Conservation (phyloP, 2,113 vertebrate species). For the Diadophis punctatus region DNA sequence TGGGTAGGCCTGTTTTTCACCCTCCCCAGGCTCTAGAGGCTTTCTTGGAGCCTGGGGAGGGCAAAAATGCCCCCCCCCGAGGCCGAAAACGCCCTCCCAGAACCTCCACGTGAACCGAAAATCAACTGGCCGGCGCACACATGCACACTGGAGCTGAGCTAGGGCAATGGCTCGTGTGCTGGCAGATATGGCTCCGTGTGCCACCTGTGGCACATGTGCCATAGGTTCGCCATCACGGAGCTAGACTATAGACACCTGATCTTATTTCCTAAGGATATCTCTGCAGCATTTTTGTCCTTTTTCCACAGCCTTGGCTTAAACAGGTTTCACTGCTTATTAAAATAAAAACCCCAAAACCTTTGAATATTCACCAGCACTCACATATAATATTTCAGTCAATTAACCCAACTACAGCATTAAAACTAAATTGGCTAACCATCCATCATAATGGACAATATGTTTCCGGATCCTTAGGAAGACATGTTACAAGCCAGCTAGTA, state of each 20-base stretch:
- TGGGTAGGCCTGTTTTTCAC: no score
- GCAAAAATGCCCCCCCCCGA: no score
- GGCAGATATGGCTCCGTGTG: no score
- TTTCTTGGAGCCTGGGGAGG: no score
- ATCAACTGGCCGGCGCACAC: no score
- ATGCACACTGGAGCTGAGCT: no score
- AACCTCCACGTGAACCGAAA: no score
- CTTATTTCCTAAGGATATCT: neutral
- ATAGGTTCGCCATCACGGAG: no score
- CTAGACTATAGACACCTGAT: neutral
- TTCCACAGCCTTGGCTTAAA: neutral
- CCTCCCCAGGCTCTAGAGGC: no score
- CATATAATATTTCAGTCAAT: neutral
- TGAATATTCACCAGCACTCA: neutral
- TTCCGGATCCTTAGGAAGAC: neutral
- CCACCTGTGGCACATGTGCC: no score
- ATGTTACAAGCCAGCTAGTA: neutral
- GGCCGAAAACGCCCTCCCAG: no score
- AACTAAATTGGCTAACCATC: neutral
- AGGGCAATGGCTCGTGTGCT: no score
- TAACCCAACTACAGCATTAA: neutral
- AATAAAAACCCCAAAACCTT: neutral
- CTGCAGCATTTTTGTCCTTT: neutral
- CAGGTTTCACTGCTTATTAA: neutral
- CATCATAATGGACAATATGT: neutral